These are phyloP conservation scores for Tragelaphus oryx DNA, from an alignment of 2,797 vertebrate genomes.

Conservation along the genomic window DNA sequence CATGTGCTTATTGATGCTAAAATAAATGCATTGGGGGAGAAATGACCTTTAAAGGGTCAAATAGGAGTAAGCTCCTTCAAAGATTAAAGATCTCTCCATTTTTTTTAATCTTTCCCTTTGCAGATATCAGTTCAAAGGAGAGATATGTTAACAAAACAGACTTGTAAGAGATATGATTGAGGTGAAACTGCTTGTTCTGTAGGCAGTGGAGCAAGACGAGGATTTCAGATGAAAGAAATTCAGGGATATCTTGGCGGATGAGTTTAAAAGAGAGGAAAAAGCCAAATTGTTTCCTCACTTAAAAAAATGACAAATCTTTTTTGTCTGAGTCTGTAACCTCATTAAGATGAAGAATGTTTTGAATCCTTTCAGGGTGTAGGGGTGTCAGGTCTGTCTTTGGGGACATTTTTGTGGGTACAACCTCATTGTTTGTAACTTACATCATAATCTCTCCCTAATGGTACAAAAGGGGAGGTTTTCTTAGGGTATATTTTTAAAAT, in stretches of 20 bases:
- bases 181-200: background rate
- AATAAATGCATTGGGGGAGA: background rate
- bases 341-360: background rate
- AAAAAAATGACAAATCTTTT: background rate
- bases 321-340: background rate
- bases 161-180: background rate
- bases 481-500: background rate
- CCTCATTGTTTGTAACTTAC: background rate
- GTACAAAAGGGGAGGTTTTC: background rate
- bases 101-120: background rate
- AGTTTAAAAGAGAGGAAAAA: background rate
- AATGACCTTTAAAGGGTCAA: background rate
- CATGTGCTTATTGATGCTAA: background rate
- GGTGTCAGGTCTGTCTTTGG: background rate
- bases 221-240: background rate
- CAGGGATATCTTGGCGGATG: background rate
- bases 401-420: background rate
- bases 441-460: background rate
- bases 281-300: background rate
- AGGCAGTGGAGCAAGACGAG: background rate
- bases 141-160: background rate
- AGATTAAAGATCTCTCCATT: background rate
- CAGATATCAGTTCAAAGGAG: background rate
- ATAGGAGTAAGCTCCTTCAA: background rate
- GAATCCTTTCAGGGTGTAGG: background rate